Percentiles rank a stretch among this genome's conserved stretches.
These are phyloP conservation scores for Girardinichthys multiradiatus DNA, from an alignment of 2,113 vertebrate species.

Conservation along the genomic window DNA sequence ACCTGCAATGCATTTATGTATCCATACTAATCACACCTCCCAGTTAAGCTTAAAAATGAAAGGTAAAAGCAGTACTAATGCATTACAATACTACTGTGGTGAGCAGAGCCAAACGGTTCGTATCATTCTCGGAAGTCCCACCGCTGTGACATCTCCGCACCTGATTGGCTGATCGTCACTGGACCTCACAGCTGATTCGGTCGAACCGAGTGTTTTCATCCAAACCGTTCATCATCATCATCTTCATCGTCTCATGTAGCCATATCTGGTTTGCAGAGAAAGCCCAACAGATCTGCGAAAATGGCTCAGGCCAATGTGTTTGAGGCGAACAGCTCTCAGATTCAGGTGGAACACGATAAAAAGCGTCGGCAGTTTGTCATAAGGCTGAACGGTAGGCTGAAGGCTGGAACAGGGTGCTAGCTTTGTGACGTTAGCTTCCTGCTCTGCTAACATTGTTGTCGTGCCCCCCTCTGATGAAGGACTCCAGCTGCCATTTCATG, in stretches of 20 bases:
- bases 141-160: background rate
- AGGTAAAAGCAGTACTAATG: too few relatives aligned
- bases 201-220: constrained; percentile 71
- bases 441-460: constrained; percentile 25
- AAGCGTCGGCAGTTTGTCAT: constrained; percentile 92
- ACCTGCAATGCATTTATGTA: too few relatives aligned
- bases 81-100: too few relatives aligned
- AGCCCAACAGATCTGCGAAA: constrained; percentile 54
- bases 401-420: constrained; percentile 41
- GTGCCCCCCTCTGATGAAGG: constrained; percentile 9
- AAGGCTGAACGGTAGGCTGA: constrained; percentile 87
- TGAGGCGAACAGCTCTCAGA: constrained; percentile 82
- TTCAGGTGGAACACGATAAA: constrained; percentile 93
- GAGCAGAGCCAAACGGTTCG: background rate
- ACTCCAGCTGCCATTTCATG: constrained; percentile 33
- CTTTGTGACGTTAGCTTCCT: constrained; percentile 8
- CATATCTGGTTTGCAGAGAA: constrained; percentile 52
- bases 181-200: constrained; percentile 92
- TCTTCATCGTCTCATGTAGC: constrained; percentile 42
- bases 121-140: background rate
- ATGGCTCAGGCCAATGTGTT: constrained; percentile 76
- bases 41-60: too few relatives aligned
- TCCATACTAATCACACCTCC: too few relatives aligned
- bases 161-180: constrained; percentile 75
- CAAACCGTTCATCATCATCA: constrained; percentile 18